Evolutionary conservation across 1,140 invertebrate species (phyloP), one percentile per base, ranked within the genome.

Genomic region (Halictus rubicundus): DNA sequence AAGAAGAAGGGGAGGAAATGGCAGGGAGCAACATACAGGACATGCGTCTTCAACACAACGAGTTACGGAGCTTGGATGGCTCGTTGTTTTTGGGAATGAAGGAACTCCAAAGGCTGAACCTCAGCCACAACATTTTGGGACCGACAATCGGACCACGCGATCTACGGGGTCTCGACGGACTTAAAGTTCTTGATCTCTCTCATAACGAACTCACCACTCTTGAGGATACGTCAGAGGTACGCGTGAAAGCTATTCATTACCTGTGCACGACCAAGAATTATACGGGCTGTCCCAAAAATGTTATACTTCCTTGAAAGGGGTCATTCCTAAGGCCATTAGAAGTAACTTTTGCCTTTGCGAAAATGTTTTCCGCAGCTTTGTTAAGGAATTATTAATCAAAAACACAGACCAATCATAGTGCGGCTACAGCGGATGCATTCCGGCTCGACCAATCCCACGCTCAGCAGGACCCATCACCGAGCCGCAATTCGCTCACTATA

Each of bases 171-270:
- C 92, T 97, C 79, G 95, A 96, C 69, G 94, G 95, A 46, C 92
- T 97, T 14, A 94, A 94, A 81, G 91, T 96, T 23, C 92, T 97
- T 9, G 96, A 97, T 89, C 92, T 97, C 21, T 97, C 96, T 0
- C 93, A 96, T 87, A 97, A 97, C 90, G 94, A 95, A 66, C 93
- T 97, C 16, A 94, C 94, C 21, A 96, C 96, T 7, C 93, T 97
- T 23, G 96, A 96, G 89, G 96, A 96, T 92, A 96, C 96, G 49
- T 96, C 96, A 75, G 96, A 96, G 95, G 97, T 97, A 92, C 76
- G 23, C 42, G 42, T 1, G 7, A 14, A 63, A 32, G 21, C 16
- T 16, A 52, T 68, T 27, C 6, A 0, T 10, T 9, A 23, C 10
- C 66, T 8, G 42, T 9, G 39, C 7, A 42, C 10, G n/a, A n/a